Conservation (phyloP, 1,140 invertebrate species). For the Nephotettix cincticeps region DNA sequence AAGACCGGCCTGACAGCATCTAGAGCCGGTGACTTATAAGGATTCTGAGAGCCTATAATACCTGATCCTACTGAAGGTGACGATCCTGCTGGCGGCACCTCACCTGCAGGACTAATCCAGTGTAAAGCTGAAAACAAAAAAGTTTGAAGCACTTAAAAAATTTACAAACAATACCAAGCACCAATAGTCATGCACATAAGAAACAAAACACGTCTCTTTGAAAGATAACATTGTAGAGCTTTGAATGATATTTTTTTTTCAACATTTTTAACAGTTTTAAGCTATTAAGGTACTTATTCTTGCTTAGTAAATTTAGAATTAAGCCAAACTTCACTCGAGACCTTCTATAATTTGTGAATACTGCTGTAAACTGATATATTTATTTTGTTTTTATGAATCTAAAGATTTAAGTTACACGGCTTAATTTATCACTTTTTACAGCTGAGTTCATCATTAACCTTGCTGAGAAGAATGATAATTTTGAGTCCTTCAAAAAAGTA, state of each 20-base stretch:
- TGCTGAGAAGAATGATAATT: slow-evolving; percentile 82
- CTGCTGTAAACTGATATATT: neutral
- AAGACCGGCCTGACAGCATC: too few relatives aligned
- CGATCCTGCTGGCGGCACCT: too few relatives aligned
- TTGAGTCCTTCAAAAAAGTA: slow-evolving; percentile 85
- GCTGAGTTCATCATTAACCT: slow-evolving; percentile 96
- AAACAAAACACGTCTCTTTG: too few relatives aligned
- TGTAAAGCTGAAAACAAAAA: too few relatives aligned
- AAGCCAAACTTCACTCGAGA: neutral
- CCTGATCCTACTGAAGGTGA: too few relatives aligned
- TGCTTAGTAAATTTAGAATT: neutral
- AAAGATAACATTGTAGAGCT: too few relatives aligned
- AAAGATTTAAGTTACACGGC: neutral
- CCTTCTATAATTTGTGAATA: neutral
- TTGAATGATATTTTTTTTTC: neutral
- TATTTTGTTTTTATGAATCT: neutral
- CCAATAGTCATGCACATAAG: too few relatives aligned
- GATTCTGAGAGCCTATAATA: too few relatives aligned
- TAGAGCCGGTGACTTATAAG: too few relatives aligned
- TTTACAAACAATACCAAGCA: too few relatives aligned
- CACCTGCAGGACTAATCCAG: too few relatives aligned
- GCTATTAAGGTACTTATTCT: neutral
- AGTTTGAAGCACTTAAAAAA: too few relatives aligned
- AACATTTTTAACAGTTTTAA: neutral
- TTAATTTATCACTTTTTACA: slow-evolving; percentile 53